Percentiles rank a stretch among this genome's conserved stretches.
Conservation (phyloP, 2,888 invertebrate species). For the Andrena dorsata region DNA sequence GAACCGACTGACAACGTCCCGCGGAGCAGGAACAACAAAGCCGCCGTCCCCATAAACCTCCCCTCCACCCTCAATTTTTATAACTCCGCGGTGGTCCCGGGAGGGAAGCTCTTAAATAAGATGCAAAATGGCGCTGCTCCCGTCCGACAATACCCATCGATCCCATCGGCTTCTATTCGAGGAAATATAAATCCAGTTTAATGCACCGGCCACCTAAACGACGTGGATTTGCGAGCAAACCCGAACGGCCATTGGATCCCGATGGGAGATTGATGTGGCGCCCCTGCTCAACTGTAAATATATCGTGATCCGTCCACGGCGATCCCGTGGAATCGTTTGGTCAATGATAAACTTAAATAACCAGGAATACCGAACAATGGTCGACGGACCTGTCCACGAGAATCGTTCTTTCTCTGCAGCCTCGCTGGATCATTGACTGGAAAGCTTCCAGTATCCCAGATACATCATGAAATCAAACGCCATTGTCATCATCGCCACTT, state of each 20-base stretch:
- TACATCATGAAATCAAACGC: no score
- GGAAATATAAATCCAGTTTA: conserved; percentile 64
- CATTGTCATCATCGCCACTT: no score
- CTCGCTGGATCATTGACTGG: background rate
- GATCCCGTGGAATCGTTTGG: conserved; percentile 35
- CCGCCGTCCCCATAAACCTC: background rate
- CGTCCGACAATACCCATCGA: conserved; percentile 54
- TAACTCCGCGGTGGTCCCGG: background rate
- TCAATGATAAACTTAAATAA: conserved; percentile 48
- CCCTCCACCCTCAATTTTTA: background rate
- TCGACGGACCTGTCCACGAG: background rate
- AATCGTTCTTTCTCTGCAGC: background rate
- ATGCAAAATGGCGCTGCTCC: conserved; percentile 44
- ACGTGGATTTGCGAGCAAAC: conserved; percentile 60
- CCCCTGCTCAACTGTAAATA: conserved; percentile 47
- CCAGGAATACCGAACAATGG: conserved; percentile 15
- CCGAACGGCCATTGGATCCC: conserved; percentile 47
- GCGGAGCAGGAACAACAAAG: conserved; percentile 10
- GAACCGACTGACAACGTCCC: background rate
- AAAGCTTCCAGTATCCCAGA: no score
- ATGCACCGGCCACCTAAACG: conserved; percentile 61
- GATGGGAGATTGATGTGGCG: conserved; percentile 54
- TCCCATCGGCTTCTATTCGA: conserved; percentile 49
- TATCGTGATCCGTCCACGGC: conserved; percentile 35
- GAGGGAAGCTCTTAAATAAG: conserved; percentile 31